Percentiles rank a stretch among this genome's conserved stretches.
phyloP scores from a whole-genome alignment of 2,797 vertebrate genomes.

The Sebastes steindachneri region DNA sequence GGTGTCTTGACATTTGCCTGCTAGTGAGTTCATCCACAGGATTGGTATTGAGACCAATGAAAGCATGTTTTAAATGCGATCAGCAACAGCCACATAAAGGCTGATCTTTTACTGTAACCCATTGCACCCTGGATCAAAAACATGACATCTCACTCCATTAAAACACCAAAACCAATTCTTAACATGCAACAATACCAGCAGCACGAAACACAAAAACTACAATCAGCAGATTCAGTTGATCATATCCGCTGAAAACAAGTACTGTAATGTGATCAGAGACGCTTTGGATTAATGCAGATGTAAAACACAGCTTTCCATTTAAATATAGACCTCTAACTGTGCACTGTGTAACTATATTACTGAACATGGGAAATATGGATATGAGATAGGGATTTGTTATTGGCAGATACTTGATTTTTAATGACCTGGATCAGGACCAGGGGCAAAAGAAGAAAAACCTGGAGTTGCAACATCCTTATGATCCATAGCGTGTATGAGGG shows the following conservation, averaged over 20 bases:
- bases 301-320: background rate
- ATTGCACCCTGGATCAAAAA: background rate
- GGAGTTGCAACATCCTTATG: background rate
- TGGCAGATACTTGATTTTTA: background rate
- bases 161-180: background rate
- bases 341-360: background rate
- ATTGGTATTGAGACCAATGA: background rate
- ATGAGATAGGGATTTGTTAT: background rate
- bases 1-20: background rate
- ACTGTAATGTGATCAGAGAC: background rate
- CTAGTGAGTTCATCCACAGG: background rate
- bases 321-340: background rate
- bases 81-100: background rate
- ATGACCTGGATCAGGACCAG: background rate
- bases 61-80: background rate
- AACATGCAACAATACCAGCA: background rate
- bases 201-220: background rate
- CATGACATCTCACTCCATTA: too few species aligned
- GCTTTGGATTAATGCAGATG: background rate
- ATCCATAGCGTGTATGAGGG: background rate
- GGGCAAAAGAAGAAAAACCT: background rate
- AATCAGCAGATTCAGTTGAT: background rate
- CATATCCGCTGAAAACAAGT: background rate
- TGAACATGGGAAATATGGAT: background rate
- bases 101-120: background rate